Evolutionary conservation across 2,888 invertebrate genomes (phyloP).

Genomic region (Trachelus iudaicus): DNA sequence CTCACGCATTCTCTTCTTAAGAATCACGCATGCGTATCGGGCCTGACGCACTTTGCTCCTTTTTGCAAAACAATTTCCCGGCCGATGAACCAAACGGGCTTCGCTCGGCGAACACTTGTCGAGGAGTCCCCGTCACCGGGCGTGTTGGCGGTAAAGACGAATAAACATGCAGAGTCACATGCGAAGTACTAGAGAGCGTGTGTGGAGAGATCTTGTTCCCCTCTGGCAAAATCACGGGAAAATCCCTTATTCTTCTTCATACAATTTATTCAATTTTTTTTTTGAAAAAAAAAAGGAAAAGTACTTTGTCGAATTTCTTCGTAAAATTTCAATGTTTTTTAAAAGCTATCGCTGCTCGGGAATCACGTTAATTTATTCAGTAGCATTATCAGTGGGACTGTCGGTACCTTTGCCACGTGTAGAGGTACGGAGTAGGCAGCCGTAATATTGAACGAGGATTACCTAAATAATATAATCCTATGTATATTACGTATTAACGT

Average conservation of each 20-base stretch:
- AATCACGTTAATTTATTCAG: too few species aligned
- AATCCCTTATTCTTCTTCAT: not conserved
- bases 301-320: too few species aligned
- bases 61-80: slow-evolving; percentile 31
- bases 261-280: too few species aligned
- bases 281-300: too few species aligned
- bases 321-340: too few species aligned
- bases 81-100: slow-evolving; percentile 22
- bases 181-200: not conserved
- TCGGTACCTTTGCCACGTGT: too few species aligned
- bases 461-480: too few species aligned
- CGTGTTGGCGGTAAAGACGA: not conserved
- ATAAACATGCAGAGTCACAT: not conserved
- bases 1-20: slow-evolving; percentile 10
- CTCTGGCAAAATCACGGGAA: not conserved
- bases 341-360: too few species aligned
- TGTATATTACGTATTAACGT: too few species aligned
- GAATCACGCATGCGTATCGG: slow-evolving; percentile 30
- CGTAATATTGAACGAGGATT: too few species aligned
- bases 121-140: not conserved
- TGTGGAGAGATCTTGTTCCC: not conserved
- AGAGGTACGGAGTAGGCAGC: too few species aligned
- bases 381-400: too few species aligned
- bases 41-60: slow-evolving; percentile 9
- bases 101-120: not conserved